phyloP scores from a whole-genome alignment of 2,888 invertebrate species.

The Dastarcus helophoroides region DNA sequence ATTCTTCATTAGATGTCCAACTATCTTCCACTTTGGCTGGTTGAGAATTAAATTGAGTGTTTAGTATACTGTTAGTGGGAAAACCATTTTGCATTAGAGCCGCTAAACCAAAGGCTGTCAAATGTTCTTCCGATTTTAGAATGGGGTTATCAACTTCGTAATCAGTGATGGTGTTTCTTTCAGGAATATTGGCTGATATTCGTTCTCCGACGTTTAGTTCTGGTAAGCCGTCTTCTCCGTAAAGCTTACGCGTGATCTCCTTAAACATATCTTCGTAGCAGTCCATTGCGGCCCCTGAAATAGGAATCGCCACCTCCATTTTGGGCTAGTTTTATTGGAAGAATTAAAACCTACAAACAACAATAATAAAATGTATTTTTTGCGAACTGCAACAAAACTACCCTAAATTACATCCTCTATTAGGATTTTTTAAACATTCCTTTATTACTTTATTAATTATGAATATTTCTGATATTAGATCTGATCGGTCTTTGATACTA shows the following conservation, averaged over 20 bases:
- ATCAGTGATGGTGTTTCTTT: constrained; percentile 38
- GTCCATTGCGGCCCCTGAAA: constrained; percentile 49
- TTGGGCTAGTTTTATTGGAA: no score
- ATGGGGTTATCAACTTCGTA: constrained; percentile 37
- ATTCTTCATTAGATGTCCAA: constrained; percentile 62
- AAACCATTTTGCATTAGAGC: constrained; percentile 67
- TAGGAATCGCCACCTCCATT: constrained; percentile 46
- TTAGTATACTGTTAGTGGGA: constrained; percentile 52
- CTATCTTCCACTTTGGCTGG: constrained; percentile 32
- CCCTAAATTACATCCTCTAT: no score
- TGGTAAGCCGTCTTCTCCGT: constrained; percentile 62
- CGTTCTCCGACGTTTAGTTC: constrained; percentile 30
- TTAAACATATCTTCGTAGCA: constrained; percentile 80
- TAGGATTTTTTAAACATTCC: no score
- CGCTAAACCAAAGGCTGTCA: constrained; percentile 61
- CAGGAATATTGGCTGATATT: constrained; percentile 23
- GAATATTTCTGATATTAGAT: no score
- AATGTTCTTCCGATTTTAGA: constrained; percentile 60
- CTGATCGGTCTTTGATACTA: no score
- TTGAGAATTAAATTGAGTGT: constrained; percentile 43
- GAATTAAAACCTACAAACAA: no score
- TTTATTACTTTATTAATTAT: no score
- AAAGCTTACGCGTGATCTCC: constrained; percentile 84
- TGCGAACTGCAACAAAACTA: no score
- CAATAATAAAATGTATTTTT: no score